Evolutionary conservation across 2,888 invertebrate species (phyloP).

Genomic region (Rhodophaea formosa): DNA sequence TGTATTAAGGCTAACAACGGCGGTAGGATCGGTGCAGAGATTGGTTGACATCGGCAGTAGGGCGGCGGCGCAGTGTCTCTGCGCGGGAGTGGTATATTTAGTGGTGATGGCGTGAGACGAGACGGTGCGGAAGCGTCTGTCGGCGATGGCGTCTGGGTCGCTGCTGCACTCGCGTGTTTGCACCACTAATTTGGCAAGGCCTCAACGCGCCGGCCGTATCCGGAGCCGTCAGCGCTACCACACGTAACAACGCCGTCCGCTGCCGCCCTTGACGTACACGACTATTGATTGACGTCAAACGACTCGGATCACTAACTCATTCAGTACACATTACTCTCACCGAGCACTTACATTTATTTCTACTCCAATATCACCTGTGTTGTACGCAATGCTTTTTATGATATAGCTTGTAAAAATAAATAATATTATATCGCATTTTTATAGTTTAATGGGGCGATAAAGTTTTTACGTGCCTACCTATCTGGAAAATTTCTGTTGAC

Average conservation of each 20-base stretch:
- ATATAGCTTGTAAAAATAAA: not conserved
- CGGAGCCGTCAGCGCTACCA: slow-evolving; percentile 26
- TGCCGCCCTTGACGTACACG: slow-evolving; percentile 36
- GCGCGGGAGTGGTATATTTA: slow-evolving; percentile 62
- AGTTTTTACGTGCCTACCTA: slow-evolving; percentile 10
- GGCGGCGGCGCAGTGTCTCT: slow-evolving; percentile 60
- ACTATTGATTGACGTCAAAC: slow-evolving; percentile 36
- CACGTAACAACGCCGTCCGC: slow-evolving; percentile 21
- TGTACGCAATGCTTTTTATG: not conserved
- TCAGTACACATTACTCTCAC: not conserved
- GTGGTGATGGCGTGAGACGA: slow-evolving; percentile 53
- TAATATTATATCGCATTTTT: slow-evolving; percentile 14
- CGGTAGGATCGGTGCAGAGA: slow-evolving; percentile 43
- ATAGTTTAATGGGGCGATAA: slow-evolving; percentile 8
- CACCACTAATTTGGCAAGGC: slow-evolving; percentile 49
- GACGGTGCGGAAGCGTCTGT: slow-evolving; percentile 63
- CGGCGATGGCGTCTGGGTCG: slow-evolving; percentile 42
- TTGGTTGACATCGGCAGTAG: slow-evolving; percentile 49
- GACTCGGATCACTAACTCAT: slow-evolving; percentile 20
- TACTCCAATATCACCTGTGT: not conserved
- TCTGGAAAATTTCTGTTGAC: slow-evolving; percentile 23
- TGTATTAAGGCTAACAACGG: slow-evolving; percentile 58
- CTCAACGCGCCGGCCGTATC: slow-evolving; percentile 26
- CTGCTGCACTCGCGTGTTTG: slow-evolving; percentile 20
- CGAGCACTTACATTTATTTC: not conserved